phyloP scores from a whole-genome alignment of 2,797 vertebrate species.

The Sparidentex hasta region DNA sequence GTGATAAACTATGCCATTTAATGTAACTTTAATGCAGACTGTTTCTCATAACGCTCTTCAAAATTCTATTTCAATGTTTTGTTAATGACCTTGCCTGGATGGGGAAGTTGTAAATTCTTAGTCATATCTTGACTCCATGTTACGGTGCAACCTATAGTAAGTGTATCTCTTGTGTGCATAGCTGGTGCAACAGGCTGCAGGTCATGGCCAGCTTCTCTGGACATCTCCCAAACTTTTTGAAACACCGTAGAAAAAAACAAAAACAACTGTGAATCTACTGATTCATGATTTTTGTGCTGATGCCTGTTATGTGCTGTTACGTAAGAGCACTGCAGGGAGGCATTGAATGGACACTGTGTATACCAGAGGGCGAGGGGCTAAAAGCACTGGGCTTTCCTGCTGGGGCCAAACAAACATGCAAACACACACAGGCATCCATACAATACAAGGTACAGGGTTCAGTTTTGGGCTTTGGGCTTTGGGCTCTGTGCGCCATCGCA shows the following conservation, averaged over 20 bases:
- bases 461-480: too few species aligned
- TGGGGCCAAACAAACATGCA: constrained; percentile 21
- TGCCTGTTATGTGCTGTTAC: constrained; percentile 45
- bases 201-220: not conserved
- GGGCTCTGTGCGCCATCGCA: too few species aligned
- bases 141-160: too few species aligned
- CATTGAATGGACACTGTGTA: constrained; percentile 54
- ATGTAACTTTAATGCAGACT: not conserved
- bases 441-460: not conserved
- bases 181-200: not conserved
- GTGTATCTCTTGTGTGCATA: not conserved
- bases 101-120: not conserved
- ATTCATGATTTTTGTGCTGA: constrained; percentile 40
- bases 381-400: constrained; percentile 38
- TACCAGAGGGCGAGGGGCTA: constrained; percentile 24
- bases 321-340: constrained; percentile 28
- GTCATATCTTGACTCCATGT: not conserved
- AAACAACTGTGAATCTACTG: constrained; percentile 36
- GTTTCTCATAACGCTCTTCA: not conserved
- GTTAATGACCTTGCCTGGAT: not conserved
- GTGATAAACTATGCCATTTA: not conserved
- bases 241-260: constrained; percentile 25
- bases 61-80: not conserved
- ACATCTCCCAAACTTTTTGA: not conserved
- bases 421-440: constrained; percentile 15